These are phyloP conservation scores for Oceanites oceanicus DNA, from an alignment of 2,113 vertebrate genomes.

Conservation along the genomic window DNA sequence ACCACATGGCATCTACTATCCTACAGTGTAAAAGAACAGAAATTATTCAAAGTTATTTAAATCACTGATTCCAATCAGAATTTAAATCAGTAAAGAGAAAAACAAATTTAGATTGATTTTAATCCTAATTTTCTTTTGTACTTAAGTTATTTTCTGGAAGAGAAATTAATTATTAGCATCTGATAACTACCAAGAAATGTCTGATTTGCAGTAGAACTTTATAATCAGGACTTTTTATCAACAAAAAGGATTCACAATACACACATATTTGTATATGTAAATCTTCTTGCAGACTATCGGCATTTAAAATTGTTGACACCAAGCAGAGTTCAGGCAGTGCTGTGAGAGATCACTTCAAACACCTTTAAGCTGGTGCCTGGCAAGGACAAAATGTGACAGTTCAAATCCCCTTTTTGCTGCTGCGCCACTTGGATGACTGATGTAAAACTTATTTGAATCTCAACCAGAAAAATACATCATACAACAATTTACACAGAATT, in stretches of 20 bases:
- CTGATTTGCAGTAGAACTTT: slow-evolving; percentile 34
- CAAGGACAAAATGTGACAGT: slow-evolving; percentile 26
- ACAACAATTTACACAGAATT: not conserved
- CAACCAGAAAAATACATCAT: not conserved
- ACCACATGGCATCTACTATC: not conserved
- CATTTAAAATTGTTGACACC: slow-evolving; percentile 30
- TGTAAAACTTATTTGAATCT: not conserved
- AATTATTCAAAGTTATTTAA: slow-evolving; percentile 54
- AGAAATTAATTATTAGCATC: slow-evolving; percentile 35
- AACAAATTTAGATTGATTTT: slow-evolving; percentile 50
- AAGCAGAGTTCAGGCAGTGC: slow-evolving; percentile 40
- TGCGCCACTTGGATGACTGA: not conserved
- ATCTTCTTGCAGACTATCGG: slow-evolving; percentile 6
- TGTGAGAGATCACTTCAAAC: slow-evolving; percentile 34
- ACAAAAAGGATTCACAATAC: slow-evolving; percentile 18
- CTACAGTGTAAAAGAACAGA: not conserved
- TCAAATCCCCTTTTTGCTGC: slow-evolving; percentile 14
- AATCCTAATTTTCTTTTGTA: slow-evolving; percentile 42
- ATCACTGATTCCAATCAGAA: slow-evolving; percentile 45
- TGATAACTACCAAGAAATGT: slow-evolving; percentile 22
- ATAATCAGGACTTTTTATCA: slow-evolving; percentile 29
- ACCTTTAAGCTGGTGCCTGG: slow-evolving; percentile 19
- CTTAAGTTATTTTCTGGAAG: slow-evolving; percentile 12
- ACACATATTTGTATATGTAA: slow-evolving; percentile 27
- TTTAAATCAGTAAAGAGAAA: slow-evolving; percentile 34